phyloP scores from a whole-genome alignment of 2,888 invertebrate genomes.

The Stenolophus ochropezus region DNA sequence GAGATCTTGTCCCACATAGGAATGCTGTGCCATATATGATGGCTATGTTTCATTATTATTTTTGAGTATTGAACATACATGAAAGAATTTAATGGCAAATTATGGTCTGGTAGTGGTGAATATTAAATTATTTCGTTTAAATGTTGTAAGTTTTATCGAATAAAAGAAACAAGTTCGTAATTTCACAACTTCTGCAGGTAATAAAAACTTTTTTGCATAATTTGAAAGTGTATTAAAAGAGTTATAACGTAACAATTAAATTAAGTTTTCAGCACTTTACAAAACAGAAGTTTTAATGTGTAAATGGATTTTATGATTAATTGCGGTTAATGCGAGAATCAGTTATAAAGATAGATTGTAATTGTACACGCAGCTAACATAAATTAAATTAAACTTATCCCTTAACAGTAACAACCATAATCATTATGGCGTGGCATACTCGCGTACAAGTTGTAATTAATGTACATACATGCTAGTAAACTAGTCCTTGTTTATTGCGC shows the following conservation, averaged over 20 bases:
- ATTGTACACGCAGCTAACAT: not conserved
- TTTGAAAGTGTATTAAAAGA: conserved; percentile 4
- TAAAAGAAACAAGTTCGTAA: conserved; percentile 28
- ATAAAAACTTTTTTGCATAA: conserved; percentile 38
- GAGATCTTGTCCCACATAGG: too few species aligned
- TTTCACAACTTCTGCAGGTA: conserved; percentile 27
- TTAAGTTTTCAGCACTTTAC: conserved; percentile 32
- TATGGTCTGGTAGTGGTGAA: too few species aligned
- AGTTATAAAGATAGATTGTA: not conserved
- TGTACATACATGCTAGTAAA: not conserved
- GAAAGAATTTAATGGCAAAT: too few species aligned
- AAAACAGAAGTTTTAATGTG: not conserved
- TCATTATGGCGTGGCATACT: not conserved
- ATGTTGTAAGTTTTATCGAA: conserved; percentile 26
- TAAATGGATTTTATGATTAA: conserved; percentile 31
- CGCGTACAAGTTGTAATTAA: not conserved
- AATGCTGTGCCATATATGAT: too few species aligned
- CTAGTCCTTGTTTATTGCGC: not conserved
- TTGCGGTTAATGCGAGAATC: not conserved
- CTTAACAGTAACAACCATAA: conserved; percentile 14
- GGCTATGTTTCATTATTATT: too few species aligned
- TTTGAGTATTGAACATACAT: too few species aligned
- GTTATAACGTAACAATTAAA: conserved; percentile 1
- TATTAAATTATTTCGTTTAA: conserved; percentile 21
- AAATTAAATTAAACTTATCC: conserved; percentile 21